phyloP scores from a whole-genome alignment of 2,797 vertebrate species.

The Balearica regulorum region DNA sequence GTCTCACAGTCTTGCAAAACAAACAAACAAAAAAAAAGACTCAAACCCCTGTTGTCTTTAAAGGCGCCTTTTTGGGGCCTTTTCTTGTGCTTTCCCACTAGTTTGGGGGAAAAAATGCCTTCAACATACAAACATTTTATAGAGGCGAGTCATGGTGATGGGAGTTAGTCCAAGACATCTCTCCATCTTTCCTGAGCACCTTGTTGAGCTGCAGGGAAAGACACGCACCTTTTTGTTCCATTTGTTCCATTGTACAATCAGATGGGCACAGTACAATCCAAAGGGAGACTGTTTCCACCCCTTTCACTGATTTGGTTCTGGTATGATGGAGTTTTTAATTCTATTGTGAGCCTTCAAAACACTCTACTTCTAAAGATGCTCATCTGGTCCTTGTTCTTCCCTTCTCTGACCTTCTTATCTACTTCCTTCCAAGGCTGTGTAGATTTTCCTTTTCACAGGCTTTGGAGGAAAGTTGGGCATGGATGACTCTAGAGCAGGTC shows the following conservation, averaged over 20 bases:
- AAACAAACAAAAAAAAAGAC: neutral
- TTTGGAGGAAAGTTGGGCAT: neutral
- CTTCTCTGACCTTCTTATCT: neutral
- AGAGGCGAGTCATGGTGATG: accelerated
- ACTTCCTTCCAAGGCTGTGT: neutral
- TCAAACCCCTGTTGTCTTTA: neutral
- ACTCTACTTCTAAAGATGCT: neutral
- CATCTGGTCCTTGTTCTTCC: neutral
- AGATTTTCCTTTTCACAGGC: neutral
- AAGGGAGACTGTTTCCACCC: neutral
- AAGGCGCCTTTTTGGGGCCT: neutral
- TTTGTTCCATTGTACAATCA: neutral
- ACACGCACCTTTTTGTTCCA: neutral
- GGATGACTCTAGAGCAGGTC: neutral
- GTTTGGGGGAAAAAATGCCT: neutral
- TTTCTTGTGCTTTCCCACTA: neutral
- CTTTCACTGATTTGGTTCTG: neutral
- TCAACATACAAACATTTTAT: neutral
- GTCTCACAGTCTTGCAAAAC: neutral
- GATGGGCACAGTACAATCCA: neutral
- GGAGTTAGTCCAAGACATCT: neutral
- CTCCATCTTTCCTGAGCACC: neutral
- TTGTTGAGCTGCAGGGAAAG: neutral
- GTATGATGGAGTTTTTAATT: neutral
- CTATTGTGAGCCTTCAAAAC: neutral